Evolutionary conservation across 2,888 invertebrate genomes (phyloP), one percentile per base, ranked within the genome.

Genomic region (Mesopsocus fuscifrons): DNA sequence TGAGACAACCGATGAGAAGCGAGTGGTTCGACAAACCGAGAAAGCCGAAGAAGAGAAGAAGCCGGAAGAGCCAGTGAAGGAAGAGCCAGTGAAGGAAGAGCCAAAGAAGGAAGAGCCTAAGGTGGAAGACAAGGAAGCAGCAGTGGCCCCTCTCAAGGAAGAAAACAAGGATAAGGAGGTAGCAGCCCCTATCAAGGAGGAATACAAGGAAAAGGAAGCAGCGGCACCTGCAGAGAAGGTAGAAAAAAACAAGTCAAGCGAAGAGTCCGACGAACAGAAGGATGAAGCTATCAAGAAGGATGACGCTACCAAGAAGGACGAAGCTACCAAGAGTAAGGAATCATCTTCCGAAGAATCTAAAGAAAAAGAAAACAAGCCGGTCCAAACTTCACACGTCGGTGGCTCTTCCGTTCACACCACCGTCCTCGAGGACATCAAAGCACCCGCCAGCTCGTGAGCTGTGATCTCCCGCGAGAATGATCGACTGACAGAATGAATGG

Each of bases 1-100:
- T 31, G 41, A 54, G 51, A 43, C 52, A 54, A 40, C 52, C 5
- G 59, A 61, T 40, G 63, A 48, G 35, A 46, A 46, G 38, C 9
- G 34, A 23, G 35, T 46, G 16, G 45, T 41, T 22, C 43, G 47
- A 33, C 42, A 46, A 41, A 47, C 49, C 9, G 52, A 51, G 42
- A 49, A 52, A 60, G 49, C 42, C 22, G 49, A 51, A 47, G 50
- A 49, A 42, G 52, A 49, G 41, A 49, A 44, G 18, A 49, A 52
- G 32, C 46, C 57, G 4, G 59, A 58, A 49, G 58, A 34, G 16
- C 21, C 26, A 4, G 43, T 59, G 38, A 63, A 63, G 46, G 55
- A 59, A 45, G 54, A 55, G 48, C 57, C 59, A 31, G 55, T 59
- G 47, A 11, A 26, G 11, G 62, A 60, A 45, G 49, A n/a, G 53